Evolutionary conservation across 2,113 vertebrate genomes (phyloP), one percentile per base, ranked within the genome.

Genomic region (Noturus placidus): DNA sequence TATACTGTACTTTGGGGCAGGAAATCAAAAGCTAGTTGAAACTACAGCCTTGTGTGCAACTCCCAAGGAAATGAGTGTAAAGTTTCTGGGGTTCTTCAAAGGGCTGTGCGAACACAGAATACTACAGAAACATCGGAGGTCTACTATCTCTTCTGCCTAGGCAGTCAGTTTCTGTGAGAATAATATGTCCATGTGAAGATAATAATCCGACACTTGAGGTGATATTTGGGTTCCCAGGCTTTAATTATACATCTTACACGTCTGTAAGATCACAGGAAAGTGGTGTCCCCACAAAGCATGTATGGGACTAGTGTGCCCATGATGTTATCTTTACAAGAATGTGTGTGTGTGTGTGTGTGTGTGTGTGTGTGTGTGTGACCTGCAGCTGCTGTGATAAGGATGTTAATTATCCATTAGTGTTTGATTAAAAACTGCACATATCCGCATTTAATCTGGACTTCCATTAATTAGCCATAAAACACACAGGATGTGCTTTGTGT

Each of bases 401-500:
- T 85, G 54, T 46, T 79, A 38, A 85, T 85, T 85, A 85, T 72
- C 84, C 33, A 46, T 76, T 76, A 85, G 14, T 27, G 70, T 35
- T 22, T 76, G 38, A 76, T 42, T 15, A 76, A 85, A 85, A 79
- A 19, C 14, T 52, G 46, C 19, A 79, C 76, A 83, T 67, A 76
- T 38, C 70, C 67, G 74, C n/a, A 7, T 56, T 56, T 84, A 54
- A 59, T 25, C 14, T 30, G 54, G 17, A n/a, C 56, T 15, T 85
- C 35, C 57, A 52, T 78, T 86, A 86, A 86, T 61, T n/a, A 78
- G 25, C 72, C 42, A 46, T 85, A 85, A 85, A 76, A 38, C 70
- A 59, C 56, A 59, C 33, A 82, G 35, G 5, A 42, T 61, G 80
- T 13, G 42, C 11, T 22, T 9, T 54, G 82, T 65, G 59, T 83